Percentiles rank a stretch among this genome's conserved stretches.
phyloP scores from a whole-genome alignment of 2,113 vertebrate species.

The Puma concolor region DNA sequence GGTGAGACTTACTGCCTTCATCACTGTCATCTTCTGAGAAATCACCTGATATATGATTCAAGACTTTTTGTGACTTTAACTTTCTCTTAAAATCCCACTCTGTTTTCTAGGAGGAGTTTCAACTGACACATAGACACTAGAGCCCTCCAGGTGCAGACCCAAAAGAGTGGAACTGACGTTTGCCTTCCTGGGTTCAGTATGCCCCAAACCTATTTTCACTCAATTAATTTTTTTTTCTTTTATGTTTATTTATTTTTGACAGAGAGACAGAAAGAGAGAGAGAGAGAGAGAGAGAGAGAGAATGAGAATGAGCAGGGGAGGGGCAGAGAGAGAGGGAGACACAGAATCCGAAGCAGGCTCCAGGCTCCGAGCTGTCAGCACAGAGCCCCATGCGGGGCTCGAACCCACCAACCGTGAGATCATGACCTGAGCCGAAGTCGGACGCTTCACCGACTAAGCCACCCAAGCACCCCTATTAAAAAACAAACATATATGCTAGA shows the following conservation, averaged over 20 bases:
- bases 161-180: not conserved
- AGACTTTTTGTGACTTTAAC: not conserved
- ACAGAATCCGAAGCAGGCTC: no score
- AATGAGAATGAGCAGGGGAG: no score
- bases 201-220: not conserved
- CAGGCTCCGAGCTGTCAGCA: no score
- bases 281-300: no score
- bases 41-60: not conserved
- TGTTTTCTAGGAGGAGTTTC: not conserved
- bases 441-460: no score
- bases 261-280: no score
- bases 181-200: not conserved
- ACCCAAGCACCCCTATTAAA: not conserved
- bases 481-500: not conserved
- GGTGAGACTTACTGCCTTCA: not conserved
- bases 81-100: not conserved
- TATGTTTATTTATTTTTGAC: no score
- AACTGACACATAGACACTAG: not conserved
- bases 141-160: not conserved
- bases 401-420: no score
- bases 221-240: no score
- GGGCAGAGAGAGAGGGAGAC: no score
- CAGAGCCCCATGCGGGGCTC: no score
- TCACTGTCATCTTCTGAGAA: not conserved
- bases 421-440: no score